Base-by-base conservation (phyloP, 2,888 invertebrate species). In the Agelastica alni region DNA sequence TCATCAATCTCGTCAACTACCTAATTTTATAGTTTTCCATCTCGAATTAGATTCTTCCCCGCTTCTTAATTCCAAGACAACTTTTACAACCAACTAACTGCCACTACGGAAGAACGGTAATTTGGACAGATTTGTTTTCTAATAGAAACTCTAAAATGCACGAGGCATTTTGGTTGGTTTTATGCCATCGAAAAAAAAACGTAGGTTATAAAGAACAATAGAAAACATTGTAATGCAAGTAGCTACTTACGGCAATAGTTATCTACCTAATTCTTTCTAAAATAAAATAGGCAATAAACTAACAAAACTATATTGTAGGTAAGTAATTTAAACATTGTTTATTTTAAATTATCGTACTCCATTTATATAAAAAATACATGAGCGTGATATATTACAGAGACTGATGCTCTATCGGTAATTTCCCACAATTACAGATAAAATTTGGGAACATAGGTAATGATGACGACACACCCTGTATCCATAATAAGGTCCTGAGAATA, bases 11-110 rank as follows among this genome's bases (percentile, higher is more conserved):
- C 47, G 43, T 37, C 53, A 53, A 43, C 53, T 31, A 48, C 43
- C 48, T 53, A 48, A 53, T 53, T 53, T 53, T 53, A 37, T 48
- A 53, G 43, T 53, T 48, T 46, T 46, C 47, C 31, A 53, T 43
- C 36, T 48, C 48, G 48, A 34, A 48, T 48, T 53, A 46, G 37
- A 37, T 46, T 37, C 37, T 34, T 22, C 26, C 49, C 49, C 32
- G 49, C 31, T 31, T 49, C 22, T 41, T 49, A 49, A 49, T 49
- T 49, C 18, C 32, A 49, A 7, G 32, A 10, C 32, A 31, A 22
- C 13, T 41, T 46, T 49, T 49, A 49, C 49, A 41, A 49, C 49
- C 49, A 42, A 42, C 42, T 49, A 49, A 49, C 31, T 49, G 31
- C 49, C 14, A 7, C 49, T 18, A 10, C 14, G 42, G 17, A 37